Percentiles rank a stretch among this genome's conserved stretches.
phyloP scores from a whole-genome alignment of 2,113 vertebrate species.

The Mormoops blainvillei region DNA sequence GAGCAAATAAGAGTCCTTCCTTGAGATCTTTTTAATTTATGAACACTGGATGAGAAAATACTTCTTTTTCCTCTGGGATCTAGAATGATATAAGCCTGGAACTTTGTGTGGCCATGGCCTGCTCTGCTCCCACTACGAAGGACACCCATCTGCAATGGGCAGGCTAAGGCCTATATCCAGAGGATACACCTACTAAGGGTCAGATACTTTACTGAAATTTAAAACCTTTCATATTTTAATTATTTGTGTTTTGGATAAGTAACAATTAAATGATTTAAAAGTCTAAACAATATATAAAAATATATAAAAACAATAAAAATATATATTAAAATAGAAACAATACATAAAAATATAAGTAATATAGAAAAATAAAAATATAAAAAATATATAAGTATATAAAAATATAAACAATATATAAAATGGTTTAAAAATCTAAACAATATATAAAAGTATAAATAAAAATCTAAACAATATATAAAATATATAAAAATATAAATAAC shows the following conservation, averaged over 20 bases:
- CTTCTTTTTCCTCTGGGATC: neutral
- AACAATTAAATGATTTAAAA: neutral
- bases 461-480: no score
- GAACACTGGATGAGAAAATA: neutral
- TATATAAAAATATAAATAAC: neutral
- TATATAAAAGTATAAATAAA: neutral
- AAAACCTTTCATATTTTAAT: neutral
- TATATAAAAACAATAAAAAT: neutral
- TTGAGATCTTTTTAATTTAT: neutral
- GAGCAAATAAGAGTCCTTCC: neutral
- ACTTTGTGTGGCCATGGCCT: neutral
- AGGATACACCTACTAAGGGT: neutral
- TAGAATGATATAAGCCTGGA: neutral
- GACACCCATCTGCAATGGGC: neutral
- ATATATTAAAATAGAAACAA: neutral
- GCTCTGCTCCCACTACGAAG: neutral
- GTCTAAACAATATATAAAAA: constrained; percentile 15
- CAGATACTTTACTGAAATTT: neutral
- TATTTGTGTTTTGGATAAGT: neutral
- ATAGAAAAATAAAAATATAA: neutral
- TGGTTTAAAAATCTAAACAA: constrained; percentile 5
- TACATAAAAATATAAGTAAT: neutral
- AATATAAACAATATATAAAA: neutral
- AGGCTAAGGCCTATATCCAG: neutral
- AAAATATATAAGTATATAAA: neutral